Conservation (phyloP, 2,888 invertebrate species). For the Herminia tarsipennalis region DNA sequence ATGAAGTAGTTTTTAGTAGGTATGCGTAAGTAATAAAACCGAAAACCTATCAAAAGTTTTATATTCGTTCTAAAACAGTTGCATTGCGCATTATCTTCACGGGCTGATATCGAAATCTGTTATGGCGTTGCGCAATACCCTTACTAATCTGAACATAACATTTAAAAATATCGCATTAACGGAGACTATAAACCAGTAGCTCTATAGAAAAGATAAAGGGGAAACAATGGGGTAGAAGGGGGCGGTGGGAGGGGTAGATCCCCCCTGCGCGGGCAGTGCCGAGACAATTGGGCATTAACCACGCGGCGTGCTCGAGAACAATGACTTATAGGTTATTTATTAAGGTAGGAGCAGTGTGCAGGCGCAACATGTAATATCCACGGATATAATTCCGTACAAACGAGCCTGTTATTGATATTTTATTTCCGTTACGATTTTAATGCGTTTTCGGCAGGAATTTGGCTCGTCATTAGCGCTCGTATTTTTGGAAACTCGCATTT, state of each 20-base stretch:
- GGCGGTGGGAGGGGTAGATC: neutral
- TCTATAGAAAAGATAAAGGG: slow-evolving; percentile 59
- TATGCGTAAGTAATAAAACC: slow-evolving; percentile 17
- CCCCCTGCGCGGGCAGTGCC: slow-evolving; percentile 31
- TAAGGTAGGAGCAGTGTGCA: slow-evolving; percentile 40
- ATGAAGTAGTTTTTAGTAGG: neutral
- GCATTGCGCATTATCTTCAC: slow-evolving; percentile 29
- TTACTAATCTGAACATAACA: slow-evolving; percentile 52
- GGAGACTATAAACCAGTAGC: slow-evolving; percentile 56
- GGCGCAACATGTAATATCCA: slow-evolving; percentile 46
- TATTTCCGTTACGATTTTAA: slow-evolving; percentile 51
- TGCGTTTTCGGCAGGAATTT: slow-evolving; percentile 17
- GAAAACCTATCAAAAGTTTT: slow-evolving; percentile 25
- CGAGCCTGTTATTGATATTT: slow-evolving; percentile 76
- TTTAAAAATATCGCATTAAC: slow-evolving; percentile 60
- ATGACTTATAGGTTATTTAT: slow-evolving; percentile 66
- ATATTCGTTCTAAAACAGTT: slow-evolving; percentile 20
- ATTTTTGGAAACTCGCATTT: slow-evolving; percentile 1
- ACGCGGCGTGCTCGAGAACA: slow-evolving; percentile 68
- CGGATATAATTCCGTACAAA: slow-evolving; percentile 68
- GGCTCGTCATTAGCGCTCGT: slow-evolving; percentile 15
- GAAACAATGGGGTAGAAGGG: slow-evolving; percentile 35
- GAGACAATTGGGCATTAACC: slow-evolving; percentile 74
- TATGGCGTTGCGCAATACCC: slow-evolving; percentile 21
- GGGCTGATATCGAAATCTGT: slow-evolving; percentile 29